Conservation (phyloP, 2,113 vertebrate species). For the Myrmophylax atrothorax region DNA sequence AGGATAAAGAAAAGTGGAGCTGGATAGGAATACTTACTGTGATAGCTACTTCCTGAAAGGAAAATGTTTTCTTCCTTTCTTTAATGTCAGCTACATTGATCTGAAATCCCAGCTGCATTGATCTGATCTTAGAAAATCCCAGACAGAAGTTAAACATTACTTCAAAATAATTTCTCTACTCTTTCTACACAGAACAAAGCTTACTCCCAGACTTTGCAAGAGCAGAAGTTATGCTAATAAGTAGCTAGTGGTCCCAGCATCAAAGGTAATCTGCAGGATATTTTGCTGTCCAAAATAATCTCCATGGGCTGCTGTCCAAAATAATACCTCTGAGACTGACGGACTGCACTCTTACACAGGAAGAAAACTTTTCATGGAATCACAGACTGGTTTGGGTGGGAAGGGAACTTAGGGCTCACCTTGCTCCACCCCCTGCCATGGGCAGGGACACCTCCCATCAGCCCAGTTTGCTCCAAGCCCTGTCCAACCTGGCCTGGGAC, state of each 20-base stretch:
- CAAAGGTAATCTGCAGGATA: not conserved
- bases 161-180: constrained; percentile 6
- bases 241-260: not conserved
- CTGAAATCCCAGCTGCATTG: not conserved
- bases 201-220: not conserved
- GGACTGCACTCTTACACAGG: not conserved
- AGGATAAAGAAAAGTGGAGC: not conserved
- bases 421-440: rapidly evolving
- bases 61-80: not conserved
- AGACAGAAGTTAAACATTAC: not conserved
- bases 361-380: not conserved
- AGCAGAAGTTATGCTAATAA: not conserved
- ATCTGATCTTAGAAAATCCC: constrained; percentile 8
- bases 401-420: not conserved
- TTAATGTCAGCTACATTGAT: constrained; percentile 1
- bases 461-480: rapidly evolving
- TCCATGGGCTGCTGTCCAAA: not conserved
- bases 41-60: not conserved
- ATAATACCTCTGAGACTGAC: not conserved
- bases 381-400: not conserved
- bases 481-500: not conserved
- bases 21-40: not conserved
- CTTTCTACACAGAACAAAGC: not conserved
- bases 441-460: not conserved
- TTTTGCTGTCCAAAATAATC: not conserved